Evolutionary conservation across 2,113 vertebrate species (phyloP).

Genomic region (Cinclus mexicanus): DNA sequence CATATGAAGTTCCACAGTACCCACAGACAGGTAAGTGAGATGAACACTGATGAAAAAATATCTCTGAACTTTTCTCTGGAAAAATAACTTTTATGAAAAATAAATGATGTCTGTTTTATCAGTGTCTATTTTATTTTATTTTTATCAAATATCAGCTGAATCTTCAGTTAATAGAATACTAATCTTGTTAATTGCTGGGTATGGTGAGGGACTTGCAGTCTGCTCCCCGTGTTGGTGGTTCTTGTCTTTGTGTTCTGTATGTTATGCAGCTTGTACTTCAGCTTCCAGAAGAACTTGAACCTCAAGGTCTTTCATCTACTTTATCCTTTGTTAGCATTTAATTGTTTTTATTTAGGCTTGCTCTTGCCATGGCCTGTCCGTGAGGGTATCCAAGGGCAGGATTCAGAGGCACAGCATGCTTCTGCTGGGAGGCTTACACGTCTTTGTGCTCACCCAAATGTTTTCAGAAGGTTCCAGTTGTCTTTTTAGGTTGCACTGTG

Average conservation of each 20-base stretch:
- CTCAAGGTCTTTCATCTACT: not conserved
- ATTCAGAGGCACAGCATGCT: not conserved
- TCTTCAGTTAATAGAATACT: not conserved
- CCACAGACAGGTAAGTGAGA: conserved; percentile 82
- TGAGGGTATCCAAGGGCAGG: not conserved
- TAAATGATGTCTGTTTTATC: not conserved
- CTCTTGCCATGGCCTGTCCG: not conserved
- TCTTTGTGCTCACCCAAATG: not conserved
- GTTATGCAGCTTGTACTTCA: not conserved
- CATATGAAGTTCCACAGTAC: conserved; percentile 85
- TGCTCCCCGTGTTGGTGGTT: not conserved
- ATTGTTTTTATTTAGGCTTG: not conserved
- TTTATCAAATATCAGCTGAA: not conserved
- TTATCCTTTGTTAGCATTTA: not conserved
- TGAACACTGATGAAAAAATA: not conserved
- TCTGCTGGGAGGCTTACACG: not conserved
- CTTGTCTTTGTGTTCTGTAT: not conserved
- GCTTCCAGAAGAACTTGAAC: not conserved
- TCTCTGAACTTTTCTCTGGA: not conserved
- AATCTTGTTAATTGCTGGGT: not conserved
- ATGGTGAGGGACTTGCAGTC: not conserved
- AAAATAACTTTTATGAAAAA: not conserved
- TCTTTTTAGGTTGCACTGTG: not conserved
- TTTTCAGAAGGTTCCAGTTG: not conserved
- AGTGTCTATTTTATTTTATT: not conserved